Conservation (phyloP, 2,113 vertebrate genomes). For the Gadus chalcogrammus region DNA sequence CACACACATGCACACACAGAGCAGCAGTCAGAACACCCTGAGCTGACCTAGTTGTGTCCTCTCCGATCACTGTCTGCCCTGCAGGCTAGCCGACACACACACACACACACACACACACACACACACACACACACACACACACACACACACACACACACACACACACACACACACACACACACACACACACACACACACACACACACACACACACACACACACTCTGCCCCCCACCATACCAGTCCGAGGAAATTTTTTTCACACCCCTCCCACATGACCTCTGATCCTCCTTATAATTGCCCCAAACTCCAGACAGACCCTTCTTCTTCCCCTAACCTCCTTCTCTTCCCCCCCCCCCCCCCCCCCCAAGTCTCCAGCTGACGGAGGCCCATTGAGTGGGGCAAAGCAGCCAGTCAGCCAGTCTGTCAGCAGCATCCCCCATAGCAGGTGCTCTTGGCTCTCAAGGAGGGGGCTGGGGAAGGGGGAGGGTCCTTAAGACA, state of each 20-base stretch:
- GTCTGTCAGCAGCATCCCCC: conserved; percentile 39
- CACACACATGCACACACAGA: conserved; percentile 22
- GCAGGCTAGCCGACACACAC: conserved; percentile 46
- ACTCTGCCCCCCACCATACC: not conserved
- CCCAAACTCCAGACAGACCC: conserved; percentile 40
- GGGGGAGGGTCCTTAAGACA: conserved; percentile 39
- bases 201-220: conserved; percentile 2
- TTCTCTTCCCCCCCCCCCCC: conserved; percentile 25
- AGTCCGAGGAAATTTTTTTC: conserved; percentile 24
- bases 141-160: not conserved
- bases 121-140: not conserved
- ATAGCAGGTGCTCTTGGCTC: conserved; percentile 75
- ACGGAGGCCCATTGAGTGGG: conserved; percentile 59
- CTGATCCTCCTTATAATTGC: conserved; percentile 36
- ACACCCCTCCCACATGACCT: conserved; percentile 37
- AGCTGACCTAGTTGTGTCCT: conserved; percentile 61
- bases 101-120: not conserved
- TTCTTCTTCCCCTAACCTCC: conserved; percentile 15
- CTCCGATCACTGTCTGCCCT: conserved; percentile 54
- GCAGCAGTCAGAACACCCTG: conserved; percentile 36
- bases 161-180: not conserved
- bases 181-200: conserved; percentile 8
- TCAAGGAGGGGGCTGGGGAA: conserved; percentile 24
- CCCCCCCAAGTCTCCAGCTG: conserved; percentile 59
- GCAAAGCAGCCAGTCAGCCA: conserved; percentile 28